These are phyloP conservation scores for Crotalus horridus DNA, from an alignment of 2,113 vertebrate genomes.

Conservation along the genomic window DNA sequence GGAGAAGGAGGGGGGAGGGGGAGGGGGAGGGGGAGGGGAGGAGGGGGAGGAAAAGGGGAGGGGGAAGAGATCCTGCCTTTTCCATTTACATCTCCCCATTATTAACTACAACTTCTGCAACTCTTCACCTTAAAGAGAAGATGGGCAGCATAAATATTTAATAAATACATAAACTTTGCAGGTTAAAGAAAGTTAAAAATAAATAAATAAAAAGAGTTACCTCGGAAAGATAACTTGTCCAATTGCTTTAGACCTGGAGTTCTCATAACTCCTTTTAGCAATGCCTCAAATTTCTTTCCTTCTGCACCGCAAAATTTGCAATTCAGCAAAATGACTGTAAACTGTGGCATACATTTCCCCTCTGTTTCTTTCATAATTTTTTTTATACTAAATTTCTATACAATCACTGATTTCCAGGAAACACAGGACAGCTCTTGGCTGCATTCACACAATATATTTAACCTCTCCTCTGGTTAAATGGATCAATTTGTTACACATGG, in stretches of 20 bases:
- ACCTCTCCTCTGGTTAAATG: not conserved
- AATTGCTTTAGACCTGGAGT: not conserved
- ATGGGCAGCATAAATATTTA: not conserved
- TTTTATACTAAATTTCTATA: not conserved
- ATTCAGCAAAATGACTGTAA: not conserved
- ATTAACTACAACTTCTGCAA: not conserved
- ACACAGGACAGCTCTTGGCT: not conserved
- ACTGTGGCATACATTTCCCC: not conserved
- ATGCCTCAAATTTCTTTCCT: not conserved
- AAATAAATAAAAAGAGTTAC: not conserved
- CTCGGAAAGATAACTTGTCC: not conserved
- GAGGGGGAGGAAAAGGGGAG: no score
- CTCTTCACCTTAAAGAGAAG: not conserved
- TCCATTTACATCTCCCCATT: not conserved
- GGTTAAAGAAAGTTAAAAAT: not conserved
- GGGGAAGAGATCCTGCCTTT: not conserved
- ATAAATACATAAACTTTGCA: not conserved
- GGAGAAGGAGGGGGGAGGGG: no score
- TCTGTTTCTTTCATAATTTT: not conserved
- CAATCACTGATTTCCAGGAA: not conserved
- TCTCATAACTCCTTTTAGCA: not conserved
- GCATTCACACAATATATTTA: not conserved
- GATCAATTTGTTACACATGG: not conserved
- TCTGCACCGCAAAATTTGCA: not conserved
- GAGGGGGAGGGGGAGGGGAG: no score